Percentiles rank a stretch among this genome's conserved stretches.
These are phyloP conservation scores for Drosophila repletoides DNA, from an alignment of 1,140 invertebrate species.

Conservation along the genomic window DNA sequence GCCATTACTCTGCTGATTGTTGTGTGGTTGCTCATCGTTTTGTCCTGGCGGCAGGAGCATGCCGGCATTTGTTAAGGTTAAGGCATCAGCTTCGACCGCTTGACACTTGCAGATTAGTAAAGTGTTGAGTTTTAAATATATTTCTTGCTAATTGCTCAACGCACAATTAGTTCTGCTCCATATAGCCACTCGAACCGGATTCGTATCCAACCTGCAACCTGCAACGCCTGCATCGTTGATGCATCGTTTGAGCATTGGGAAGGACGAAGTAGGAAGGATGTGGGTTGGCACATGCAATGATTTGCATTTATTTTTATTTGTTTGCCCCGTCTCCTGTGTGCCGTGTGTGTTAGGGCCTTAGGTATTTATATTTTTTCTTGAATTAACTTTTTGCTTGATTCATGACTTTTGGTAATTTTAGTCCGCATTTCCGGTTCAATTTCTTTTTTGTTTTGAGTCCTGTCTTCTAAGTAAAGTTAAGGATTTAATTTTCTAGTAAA, in stretches of 20 bases:
- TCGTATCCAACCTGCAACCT: constrained; percentile 12
- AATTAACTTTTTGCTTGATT: constrained; percentile 78
- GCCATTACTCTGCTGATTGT: constrained; percentile 37
- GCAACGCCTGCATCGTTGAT: constrained; percentile 37
- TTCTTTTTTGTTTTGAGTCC: not conserved
- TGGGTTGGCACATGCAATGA: constrained; percentile 56
- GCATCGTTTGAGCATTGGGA: too few species aligned
- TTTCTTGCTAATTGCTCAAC: constrained; percentile 72
- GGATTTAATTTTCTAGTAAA: not conserved
- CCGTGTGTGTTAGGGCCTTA: too few species aligned
- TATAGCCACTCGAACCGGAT: constrained; percentile 28
- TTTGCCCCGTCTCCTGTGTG: constrained; percentile 35
- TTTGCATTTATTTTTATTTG: constrained; percentile 67
- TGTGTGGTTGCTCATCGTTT: constrained; percentile 5
- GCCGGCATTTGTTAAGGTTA: constrained; percentile 19
- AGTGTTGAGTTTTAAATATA: constrained; percentile 69
- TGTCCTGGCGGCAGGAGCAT: constrained; percentile 9
- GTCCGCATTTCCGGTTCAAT: constrained; percentile 53
- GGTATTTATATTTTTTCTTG: constrained; percentile 42
- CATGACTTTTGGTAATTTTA: constrained; percentile 74
- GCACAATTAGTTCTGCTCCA: constrained; percentile 73
- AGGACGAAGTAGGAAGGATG: not conserved
- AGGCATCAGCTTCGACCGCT: constrained; percentile 50
- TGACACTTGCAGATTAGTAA: constrained; percentile 80
- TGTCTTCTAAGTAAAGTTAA: constrained; percentile 9